phyloP scores from a whole-genome alignment of 2,113 vertebrate species.

The Thymallus thymallus region DNA sequence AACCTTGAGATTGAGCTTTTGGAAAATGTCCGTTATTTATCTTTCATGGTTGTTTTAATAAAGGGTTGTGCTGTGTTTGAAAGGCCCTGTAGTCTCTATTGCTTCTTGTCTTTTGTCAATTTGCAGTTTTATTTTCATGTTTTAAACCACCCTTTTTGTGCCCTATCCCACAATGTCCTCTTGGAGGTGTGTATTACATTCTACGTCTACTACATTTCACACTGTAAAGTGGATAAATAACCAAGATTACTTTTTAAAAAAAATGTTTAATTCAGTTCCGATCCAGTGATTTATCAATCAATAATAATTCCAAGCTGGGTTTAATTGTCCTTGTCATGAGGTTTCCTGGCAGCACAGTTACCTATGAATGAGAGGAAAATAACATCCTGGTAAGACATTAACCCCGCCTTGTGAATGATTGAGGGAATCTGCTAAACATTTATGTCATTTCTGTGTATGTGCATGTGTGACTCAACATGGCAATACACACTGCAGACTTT shows the following conservation, averaged over 20 bases:
- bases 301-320: slow-evolving; percentile 37
- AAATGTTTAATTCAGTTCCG: slow-evolving; percentile 6
- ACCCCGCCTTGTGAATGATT: slow-evolving; percentile 69
- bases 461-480: slow-evolving; percentile 32
- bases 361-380: slow-evolving; percentile 25
- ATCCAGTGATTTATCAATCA: slow-evolving; percentile 34
- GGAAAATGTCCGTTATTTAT: slow-evolving; percentile 25
- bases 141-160: background rate
- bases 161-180: background rate
- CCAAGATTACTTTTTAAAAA: background rate
- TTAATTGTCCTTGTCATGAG: slow-evolving; percentile 30
- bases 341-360: slow-evolving; percentile 14
- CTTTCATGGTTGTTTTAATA: slow-evolving; percentile 60
- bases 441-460: slow-evolving; percentile 29
- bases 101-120: background rate
- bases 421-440: slow-evolving; percentile 32
- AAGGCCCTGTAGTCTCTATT: background rate
- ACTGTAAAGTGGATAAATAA: background rate
- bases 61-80: slow-evolving; percentile 54
- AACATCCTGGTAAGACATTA: slow-evolving; percentile 67
- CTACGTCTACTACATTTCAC: background rate
- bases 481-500: slow-evolving; percentile 67
- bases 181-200: background rate
- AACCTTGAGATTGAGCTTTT: background rate
- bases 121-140: background rate